Evolutionary conservation across 1,140 invertebrate genomes (phyloP).

Genomic region (Leptinotarsa defecta): DNA sequence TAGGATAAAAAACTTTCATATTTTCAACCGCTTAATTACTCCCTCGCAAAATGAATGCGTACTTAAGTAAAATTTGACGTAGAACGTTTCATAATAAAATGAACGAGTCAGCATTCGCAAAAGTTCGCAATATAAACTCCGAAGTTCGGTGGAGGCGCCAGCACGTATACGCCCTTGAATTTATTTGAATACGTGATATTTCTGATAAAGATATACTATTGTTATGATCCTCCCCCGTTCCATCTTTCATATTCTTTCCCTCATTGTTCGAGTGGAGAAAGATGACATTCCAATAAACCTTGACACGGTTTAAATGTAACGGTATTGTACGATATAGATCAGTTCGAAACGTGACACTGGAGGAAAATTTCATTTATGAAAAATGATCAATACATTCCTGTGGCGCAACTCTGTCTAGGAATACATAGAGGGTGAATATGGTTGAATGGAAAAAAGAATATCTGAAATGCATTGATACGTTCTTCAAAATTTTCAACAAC

Average conservation of each 20-base stretch:
- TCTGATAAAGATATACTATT: slow-evolving; percentile 9
- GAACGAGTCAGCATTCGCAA: background rate
- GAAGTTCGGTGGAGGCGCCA: background rate
- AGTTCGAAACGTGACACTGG: too few species aligned
- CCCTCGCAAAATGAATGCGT: background rate
- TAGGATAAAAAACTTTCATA: slow-evolving; percentile 4
- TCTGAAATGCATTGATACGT: too few species aligned
- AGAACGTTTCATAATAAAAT: slow-evolving; percentile 1
- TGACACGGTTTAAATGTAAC: background rate
- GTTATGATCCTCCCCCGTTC: background rate
- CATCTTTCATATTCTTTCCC: background rate
- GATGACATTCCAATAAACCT: background rate
- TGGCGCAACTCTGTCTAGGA: too few species aligned
- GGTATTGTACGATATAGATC: background rate
- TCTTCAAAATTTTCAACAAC: too few species aligned
- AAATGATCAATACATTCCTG: too few species aligned
- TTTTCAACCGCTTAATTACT: slow-evolving; percentile 8
- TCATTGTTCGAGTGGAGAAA: background rate
- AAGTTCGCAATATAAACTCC: slow-evolving; percentile 6
- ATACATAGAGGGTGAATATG: too few species aligned
- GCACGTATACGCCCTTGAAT: background rate
- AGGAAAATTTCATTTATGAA: too few species aligned
- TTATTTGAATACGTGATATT: slow-evolving; percentile 9
- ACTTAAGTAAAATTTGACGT: slow-evolving; percentile 9
- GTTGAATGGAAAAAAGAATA: too few species aligned